Base-by-base conservation (phyloP, 2,888 invertebrate species). In the Itoplectis maculator region DNA sequence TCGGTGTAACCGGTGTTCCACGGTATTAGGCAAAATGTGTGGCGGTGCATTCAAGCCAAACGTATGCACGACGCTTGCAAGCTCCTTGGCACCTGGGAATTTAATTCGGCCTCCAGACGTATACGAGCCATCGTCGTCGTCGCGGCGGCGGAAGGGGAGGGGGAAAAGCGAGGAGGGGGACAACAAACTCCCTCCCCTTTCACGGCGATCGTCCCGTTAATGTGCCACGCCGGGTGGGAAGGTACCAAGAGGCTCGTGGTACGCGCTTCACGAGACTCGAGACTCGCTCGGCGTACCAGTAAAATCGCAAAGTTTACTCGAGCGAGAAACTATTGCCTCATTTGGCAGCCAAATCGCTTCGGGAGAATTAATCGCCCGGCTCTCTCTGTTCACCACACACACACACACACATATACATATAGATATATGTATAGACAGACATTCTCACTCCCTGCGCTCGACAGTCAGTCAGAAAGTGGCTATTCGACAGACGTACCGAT, bases 241-340 rank as follows among this genome's bases (percentile, higher is more conserved):
- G 47, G 79, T 79, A 79, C 79, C 79, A 74, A 73, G 73, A 73
- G 73, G 49, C 61, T 51, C 68, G 35, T 79, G 79, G 79, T 79
- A 79, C 79, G 79, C 68, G 79, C 68, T 5, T 59, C 66, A 79
- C 73, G 79, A 79, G 79, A 68, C 49, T 61, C 59, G 20, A 66
- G 56, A 56, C 29, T 42, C 75, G 37, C 42, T 15, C 49, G 35
- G 18, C 9, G 11, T 23, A 15, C 54, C 29, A 9, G 63, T 42
- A 15, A 56, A 74, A 74, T 73, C 56, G 66, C 51, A 18, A 79
- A 79, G 73, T 73, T 73, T 73, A 73, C 68, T 73, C 51, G 73
- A 68, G 49, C 73, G 73, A 9, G n/a, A 79, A 79, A 74, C 68
- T 79, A 54, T 68, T 61, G 73, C 23, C 72, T 68, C 66, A 59